Base-by-base conservation (phyloP, 2,888 invertebrate species). In the Drosophila anomelani region DNA sequence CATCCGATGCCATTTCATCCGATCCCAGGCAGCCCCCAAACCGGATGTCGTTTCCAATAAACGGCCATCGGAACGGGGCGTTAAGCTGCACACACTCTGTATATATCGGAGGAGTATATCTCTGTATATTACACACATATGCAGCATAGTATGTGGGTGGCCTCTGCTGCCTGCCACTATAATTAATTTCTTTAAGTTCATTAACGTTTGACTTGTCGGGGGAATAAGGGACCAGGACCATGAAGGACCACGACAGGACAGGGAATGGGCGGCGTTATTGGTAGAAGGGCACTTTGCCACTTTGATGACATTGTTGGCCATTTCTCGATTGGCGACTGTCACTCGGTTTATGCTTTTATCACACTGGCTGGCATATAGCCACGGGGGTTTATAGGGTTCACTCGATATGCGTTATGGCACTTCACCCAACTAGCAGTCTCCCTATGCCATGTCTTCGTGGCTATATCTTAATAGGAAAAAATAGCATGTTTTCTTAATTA, bases 151-250 rank as follows among this genome's bases (percentile, higher is more conserved):
- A 68, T 68, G 68, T 64, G 60, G 44, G 44, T 61, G 64, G 39
- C 46, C 46, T 38, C 26, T 34, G 20, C 4, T 60, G 58, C 63
- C 36, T 73, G 79, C 73, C 82, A 87, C 85, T 89, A 89, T 88
- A 89, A 85, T 85, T 85, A 85, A 85, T 85, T 89, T 89, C 85
- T 85, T 85, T 89, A 88, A 85, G 85, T 85, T 85, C 85, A 89
- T 85, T 85, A 85, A 89, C 85, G 83, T 89, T 88, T 78, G 86
- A 85, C 85, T 88, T 89, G 85, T 85, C 76, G 79, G 76, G 80
- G 80, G 70, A 34, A 39, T 64, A 72, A 78, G 81, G 74, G 62
- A 56, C 53, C 5, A 17, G 17, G 44, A 15, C 38, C 38, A 6
- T 12, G 13, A 7, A 46, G 46, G 32, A 34, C 32, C 9, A 26